A percentile compares a stretch with the other conserved stretches of the same genome.
Conservation (phyloP, 2,797 vertebrate genomes). For the Nyctalus aviator region DNA sequence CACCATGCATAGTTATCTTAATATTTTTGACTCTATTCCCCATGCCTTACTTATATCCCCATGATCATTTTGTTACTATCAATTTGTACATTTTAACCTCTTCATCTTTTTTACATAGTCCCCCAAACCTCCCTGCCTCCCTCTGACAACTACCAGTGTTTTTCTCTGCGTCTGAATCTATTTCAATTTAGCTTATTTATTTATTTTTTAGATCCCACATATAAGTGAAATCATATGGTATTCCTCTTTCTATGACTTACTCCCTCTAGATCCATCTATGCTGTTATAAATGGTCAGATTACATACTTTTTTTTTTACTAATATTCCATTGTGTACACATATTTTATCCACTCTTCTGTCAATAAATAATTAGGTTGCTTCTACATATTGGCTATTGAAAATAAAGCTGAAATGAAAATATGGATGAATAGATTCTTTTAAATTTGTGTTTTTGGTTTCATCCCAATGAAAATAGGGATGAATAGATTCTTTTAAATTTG, state of each 20-base stretch:
- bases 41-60: neutral
- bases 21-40: neutral
- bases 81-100: neutral
- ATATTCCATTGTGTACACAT: neutral
- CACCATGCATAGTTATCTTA: neutral
- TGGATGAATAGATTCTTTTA: too few species aligned
- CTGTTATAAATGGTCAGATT: neutral
- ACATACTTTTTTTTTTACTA: neutral
- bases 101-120: neutral
- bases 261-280: neutral
- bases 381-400: neutral
- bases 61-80: neutral
- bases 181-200: neutral
- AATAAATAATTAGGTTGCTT: neutral
- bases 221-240: neutral
- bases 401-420: neutral
- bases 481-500: neutral
- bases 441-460: too few species aligned
- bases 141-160: neutral
- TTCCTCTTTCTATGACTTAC: neutral
- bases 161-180: neutral
- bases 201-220: neutral
- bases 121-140: neutral
- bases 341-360: neutral
- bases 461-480: neutral